Conservation (phyloP, 2,113 vertebrate genomes). For the Takifugu bimaculatus region DNA sequence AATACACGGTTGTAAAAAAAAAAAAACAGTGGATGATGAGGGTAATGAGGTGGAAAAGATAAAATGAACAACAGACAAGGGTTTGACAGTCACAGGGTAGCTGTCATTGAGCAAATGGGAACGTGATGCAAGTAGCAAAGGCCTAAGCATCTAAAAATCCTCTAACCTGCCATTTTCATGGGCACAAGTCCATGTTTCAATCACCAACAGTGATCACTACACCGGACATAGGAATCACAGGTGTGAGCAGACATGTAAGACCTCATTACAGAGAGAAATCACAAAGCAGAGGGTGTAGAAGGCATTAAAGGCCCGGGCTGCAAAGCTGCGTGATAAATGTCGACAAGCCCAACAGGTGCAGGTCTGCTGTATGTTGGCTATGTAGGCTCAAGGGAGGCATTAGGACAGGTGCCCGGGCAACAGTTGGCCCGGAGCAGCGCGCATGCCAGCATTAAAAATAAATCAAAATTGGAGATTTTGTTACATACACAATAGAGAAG, state of each 20-base stretch:
- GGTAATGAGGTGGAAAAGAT: not conserved
- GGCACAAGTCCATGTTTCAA: not conserved
- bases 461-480: not conserved
- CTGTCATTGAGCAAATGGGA: conserved; percentile 44
- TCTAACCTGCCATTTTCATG: too few species aligned
- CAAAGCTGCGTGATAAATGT: conserved; percentile 3
- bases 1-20: not conserved
- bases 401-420: conserved; percentile 25
- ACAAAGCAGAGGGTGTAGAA: conserved; percentile 3
- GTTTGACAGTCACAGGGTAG: conserved; percentile 23
- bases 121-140: conserved; percentile 38
- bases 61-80: conserved; percentile 9
- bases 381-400: conserved; percentile 20
- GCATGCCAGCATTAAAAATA: conserved; percentile 1
- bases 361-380: conserved; percentile 16
- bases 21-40: not conserved
- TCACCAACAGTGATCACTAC: not conserved
- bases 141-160: conserved; percentile 1
- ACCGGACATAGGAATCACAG: not conserved
- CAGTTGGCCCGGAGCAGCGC: conserved; percentile 8
- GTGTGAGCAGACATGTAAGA: not conserved
- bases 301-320: conserved; percentile 9
- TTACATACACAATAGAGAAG: not conserved
- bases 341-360: conserved; percentile 41
- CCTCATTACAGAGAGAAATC: conserved; percentile 4